Base-by-base conservation (phyloP, 2,888 invertebrate genomes). In the Synanthedon andrenaeformis region DNA sequence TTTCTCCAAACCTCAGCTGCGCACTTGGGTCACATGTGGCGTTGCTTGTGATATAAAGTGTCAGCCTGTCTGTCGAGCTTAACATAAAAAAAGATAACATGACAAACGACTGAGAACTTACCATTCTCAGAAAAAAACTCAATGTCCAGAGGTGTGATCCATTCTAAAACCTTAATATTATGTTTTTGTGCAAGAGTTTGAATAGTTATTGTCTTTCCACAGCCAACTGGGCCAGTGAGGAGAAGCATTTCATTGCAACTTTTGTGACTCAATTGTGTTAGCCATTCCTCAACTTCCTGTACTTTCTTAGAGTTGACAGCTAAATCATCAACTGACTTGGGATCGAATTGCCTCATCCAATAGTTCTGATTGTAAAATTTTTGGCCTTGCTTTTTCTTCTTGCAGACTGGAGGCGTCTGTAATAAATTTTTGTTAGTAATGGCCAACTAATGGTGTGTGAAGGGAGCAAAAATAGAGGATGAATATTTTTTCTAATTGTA, bases 161-260 rank as follows among this genome's bases (percentile, higher is more conserved):
- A 97, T 77, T 96, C 96, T 41, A 90, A 83, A 42, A 94, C 67
- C 62, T 90, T 89, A 41, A 90, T 78, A 35, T 88, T 82, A 58
- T 92, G 75, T 62, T 92, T 90, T 54, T 89, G 85, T 42, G 94
- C 92, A 10, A 96, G 62, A 8, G 91, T 88, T 55, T 86, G 89
- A 1, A 96, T 63, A 1, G 94, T 91, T 0, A 91, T 89, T 1
- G 96, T 94, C 82, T 97, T 97, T 0, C 96, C 96, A 69, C 91
- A 90, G 0, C 97, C 97, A 0, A 96, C 90, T 19, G 96, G 94
- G 0, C 97, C 97, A 6, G 92, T 92, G 19, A 97, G 62, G 4
- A 96, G 72, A 45, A 96, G 79, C 59, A 94, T 90, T 53, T 89
- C 82, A 59, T 83, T 76, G 53, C 64, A 65, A 55, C 74, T 80